Evolutionary conservation across 2,113 vertebrate genomes (phyloP), one percentile per base, ranked within the genome.

Genomic region (Odontesthes bonariensis): DNA sequence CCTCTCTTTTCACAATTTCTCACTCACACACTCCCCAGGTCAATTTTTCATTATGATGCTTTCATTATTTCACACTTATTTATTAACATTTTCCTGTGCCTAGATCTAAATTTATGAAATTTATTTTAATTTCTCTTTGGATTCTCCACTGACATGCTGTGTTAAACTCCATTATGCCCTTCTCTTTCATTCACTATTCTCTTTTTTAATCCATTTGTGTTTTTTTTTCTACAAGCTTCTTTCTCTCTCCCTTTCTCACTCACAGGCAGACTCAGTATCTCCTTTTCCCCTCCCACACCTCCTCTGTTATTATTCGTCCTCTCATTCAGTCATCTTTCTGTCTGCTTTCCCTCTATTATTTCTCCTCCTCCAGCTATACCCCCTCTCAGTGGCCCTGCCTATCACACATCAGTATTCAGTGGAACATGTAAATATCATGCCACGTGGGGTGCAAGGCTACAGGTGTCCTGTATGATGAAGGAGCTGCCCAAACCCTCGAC

Each of bases 381-480:
- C 14, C 47, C 8, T 16, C 19, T 17, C 47, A 8, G 12, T 42
- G 40, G 14, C 27, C 23, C 74, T 17, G 32, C 73, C 62, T 69
- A 57, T 78, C 74, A 73, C 81, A 51, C 68, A 82, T 64, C 77
- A 75, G 69, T 32, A 33, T 86, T 46, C 55, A 63, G 42, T 22
- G 17, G 32, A 77, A 82, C 86, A 91, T 86, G 80, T 86, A 82
- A 86, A 88, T 87, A 82, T 81, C 77, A 84, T 83, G 70, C 83
- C 90, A 88, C 90, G 88, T 91, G 91, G 80, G 82, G 73, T 66
- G n/a, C 55, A 49, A n/a, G 72, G 82, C 73, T 85, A 91, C 89
- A 90, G 87, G 86, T 88, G 85, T 62, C 69, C 56, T 57, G 9
- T 69, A 23, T 73, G 35, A 75, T 23, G 62, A 23, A 38, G n/a